phyloP scores from a whole-genome alignment of 2,113 vertebrate species.

The Xerus inauris region DNA sequence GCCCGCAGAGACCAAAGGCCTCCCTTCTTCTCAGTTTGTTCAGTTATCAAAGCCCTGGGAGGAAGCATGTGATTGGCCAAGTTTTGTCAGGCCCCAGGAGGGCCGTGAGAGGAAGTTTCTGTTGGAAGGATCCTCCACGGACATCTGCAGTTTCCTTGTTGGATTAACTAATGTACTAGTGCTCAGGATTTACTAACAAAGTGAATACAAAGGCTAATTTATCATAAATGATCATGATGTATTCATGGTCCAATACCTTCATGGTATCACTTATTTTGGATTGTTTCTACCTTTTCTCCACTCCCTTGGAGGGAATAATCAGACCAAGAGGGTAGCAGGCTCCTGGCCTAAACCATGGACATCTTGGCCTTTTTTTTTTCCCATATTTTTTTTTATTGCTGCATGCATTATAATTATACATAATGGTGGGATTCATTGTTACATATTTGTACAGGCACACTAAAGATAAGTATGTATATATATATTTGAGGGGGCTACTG shows the following conservation, averaged over 20 bases:
- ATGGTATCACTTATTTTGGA: not conserved
- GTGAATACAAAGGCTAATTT: not conserved
- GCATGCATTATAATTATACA: no score
- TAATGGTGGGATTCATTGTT: no score
- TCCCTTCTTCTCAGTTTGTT: not conserved
- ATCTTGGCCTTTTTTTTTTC: not conserved
- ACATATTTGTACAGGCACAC: no score
- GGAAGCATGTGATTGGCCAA: not conserved
- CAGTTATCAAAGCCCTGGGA: not conserved
- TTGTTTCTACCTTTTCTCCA: not conserved
- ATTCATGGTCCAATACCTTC: conserved; percentile 22
- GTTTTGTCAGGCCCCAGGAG: not conserved
- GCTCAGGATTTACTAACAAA: not conserved
- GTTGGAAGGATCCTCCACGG: not conserved
- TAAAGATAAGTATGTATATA: no score
- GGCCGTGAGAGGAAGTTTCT: not conserved
- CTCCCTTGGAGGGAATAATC: not conserved
- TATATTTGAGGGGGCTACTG: not conserved
- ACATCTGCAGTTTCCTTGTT: not conserved
- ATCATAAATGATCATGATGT: not conserved
- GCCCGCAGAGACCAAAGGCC: not conserved
- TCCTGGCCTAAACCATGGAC: not conserved
- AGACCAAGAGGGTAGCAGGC: not conserved
- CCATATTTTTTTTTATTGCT: no score
- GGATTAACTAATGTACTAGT: not conserved